phyloP scores from a whole-genome alignment of 2,797 vertebrate species.

The Sciaenops ocellatus region DNA sequence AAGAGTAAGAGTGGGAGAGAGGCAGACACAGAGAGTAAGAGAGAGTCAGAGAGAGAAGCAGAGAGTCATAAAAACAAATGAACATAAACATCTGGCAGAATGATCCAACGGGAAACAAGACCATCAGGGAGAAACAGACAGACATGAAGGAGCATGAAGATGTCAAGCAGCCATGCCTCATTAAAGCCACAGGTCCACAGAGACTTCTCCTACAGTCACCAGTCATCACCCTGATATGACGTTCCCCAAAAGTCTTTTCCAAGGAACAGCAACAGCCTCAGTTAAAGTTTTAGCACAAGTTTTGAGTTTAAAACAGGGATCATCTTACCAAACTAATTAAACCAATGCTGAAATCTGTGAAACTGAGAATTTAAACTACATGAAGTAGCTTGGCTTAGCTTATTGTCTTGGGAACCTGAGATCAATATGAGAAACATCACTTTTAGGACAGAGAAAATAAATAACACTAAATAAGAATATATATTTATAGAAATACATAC shows the following conservation, averaged over 20 bases:
- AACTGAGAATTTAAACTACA: background rate
- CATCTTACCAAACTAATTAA: background rate
- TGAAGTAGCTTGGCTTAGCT: no score
- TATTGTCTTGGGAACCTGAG: no score
- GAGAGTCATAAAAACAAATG: conserved; percentile 15
- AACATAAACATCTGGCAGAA: conserved; percentile 6
- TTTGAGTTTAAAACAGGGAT: conserved; percentile 13
- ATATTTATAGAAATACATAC: background rate
- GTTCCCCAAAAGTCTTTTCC: conserved; percentile 20
- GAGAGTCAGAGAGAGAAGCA: background rate
- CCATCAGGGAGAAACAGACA: conserved; percentile 25
- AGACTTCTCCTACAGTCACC: conserved; percentile 13
- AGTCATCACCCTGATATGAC: conserved; percentile 26
- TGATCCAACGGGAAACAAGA: conserved; percentile 15
- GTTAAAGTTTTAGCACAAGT: conserved; percentile 15
- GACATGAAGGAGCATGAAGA: conserved; percentile 34
- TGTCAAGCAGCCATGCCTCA: conserved; percentile 25
- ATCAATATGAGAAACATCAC: background rate
- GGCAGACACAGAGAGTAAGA: background rate
- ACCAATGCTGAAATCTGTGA: background rate
- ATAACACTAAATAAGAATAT: background rate
- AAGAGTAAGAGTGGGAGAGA: background rate
- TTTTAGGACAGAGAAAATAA: background rate
- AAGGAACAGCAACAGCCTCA: background rate
- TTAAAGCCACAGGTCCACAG: conserved; percentile 37